phyloP scores from a whole-genome alignment of 2,888 invertebrate species.

The Leptogaster cylindrica region DNA sequence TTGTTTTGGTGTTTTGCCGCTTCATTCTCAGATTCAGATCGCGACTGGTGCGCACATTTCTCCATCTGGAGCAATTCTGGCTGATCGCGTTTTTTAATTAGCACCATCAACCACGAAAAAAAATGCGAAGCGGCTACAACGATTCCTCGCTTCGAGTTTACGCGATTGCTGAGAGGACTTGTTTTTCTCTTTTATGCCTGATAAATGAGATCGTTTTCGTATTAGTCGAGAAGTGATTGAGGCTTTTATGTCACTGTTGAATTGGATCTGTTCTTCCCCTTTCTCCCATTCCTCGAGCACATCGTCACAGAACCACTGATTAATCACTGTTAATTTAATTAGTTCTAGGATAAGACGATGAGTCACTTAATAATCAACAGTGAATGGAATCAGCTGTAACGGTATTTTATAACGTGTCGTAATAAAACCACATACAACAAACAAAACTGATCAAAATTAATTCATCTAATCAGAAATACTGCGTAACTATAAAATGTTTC shows the following conservation, averaged over 20 bases:
- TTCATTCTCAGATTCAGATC: slow-evolving; percentile 5
- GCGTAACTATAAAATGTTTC: no score
- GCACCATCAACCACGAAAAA: neutral
- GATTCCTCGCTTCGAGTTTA: neutral
- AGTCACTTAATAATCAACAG: no score
- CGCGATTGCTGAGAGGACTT: neutral
- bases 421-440: no score
- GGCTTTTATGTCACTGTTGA: neutral
- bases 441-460: no score
- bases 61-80: slow-evolving; percentile 16
- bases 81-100: slow-evolving; percentile 20
- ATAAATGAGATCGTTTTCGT: neutral
- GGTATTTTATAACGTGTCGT: no score
- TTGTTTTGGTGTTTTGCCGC: slow-evolving; percentile 30
- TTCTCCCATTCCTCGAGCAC: neutral
- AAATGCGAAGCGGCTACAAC: neutral
- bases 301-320: neutral
- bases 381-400: no score
- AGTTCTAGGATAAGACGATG: no score
- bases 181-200: neutral
- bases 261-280: neutral
- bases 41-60: slow-evolving; percentile 6
- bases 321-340: neutral
- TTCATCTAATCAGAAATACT: no score
- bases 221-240: neutral